Evolutionary conservation across 2,113 vertebrate species (phyloP).

Genomic region (Erinaceus europaeus): DNA sequence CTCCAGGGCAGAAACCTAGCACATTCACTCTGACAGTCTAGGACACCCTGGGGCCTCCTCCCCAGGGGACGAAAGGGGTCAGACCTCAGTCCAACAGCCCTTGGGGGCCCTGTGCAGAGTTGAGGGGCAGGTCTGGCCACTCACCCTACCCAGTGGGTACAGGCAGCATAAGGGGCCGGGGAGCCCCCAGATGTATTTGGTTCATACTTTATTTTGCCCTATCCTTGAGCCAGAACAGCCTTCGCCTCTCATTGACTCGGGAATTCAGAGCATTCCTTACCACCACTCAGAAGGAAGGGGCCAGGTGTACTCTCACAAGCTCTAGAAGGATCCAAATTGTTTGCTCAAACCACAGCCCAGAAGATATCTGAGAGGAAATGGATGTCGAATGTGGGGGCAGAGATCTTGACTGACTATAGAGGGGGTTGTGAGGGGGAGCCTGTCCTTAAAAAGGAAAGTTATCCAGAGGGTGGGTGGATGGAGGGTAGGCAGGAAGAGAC

Average conservation of each 20-base stretch:
- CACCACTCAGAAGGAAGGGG: slow-evolving; percentile 57
- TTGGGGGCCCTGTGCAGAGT: not conserved
- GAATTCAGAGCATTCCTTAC: slow-evolving; percentile 78
- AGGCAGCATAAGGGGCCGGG: not conserved
- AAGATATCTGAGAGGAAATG: slow-evolving; percentile 16
- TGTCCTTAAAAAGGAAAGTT: slow-evolving; percentile 29
- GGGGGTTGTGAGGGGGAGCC: not conserved
- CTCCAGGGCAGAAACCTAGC: not conserved
- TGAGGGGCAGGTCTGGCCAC: not conserved
- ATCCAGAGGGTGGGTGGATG: not conserved
- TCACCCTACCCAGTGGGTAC: no score
- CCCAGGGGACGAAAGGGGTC: not conserved
- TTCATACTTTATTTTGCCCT: not conserved
- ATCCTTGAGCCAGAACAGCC: not conserved
- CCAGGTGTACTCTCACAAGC: slow-evolving; percentile 54
- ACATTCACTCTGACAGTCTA: not conserved
- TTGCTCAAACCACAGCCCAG: slow-evolving; percentile 58
- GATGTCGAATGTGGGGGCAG: not conserved
- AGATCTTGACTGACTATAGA: slow-evolving; percentile 18
- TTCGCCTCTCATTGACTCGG: slow-evolving; percentile 61
- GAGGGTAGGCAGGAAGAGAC: not conserved
- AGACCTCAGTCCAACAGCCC: not conserved
- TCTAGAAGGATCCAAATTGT: slow-evolving; percentile 63
- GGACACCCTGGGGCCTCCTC: not conserved
- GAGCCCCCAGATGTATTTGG: not conserved